Base-by-base conservation (phyloP, 2,797 vertebrate species). In the Rallus crepitans region DNA sequence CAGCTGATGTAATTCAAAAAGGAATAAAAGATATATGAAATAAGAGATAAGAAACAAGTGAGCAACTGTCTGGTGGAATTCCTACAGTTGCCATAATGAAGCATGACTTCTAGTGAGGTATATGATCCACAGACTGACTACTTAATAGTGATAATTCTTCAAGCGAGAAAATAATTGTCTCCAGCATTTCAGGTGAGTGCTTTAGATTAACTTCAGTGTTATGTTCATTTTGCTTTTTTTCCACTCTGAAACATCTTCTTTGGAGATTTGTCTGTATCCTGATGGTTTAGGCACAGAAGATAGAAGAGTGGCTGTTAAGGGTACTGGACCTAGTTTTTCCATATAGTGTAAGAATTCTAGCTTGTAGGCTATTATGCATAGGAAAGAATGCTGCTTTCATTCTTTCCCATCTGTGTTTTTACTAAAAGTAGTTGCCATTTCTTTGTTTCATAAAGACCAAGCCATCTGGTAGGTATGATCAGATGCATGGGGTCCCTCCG, bases 401-500 rank as follows among this genome's bases (percentile, higher is more conserved):
- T 71, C 82, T 82, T 91, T 70, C 35, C 53, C 81, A 13, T 72
- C 70, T 90, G 69, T 57, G 30, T 47, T 93, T 87, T 96, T 59
- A 81, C 12, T 68, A 71, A 83, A 91, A 93, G 42, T 31, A 57
- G 37, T 91, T 86, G 20, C 6, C 1, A 56, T 57, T 91, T 50
- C 72, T 88, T 71, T 83, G 16, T 80, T 91, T 85, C 69, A 57
- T 78, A 86, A 94, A 91, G 82, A 87, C 16, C 33, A 78, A 78
- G 47, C 93, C 95, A 95, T 94, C 91, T 96, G 76, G 57, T 91
- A 78, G 48, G 30, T 57, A 56, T 16, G 65, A 90, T 87, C 60
- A 57, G 69, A 90, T 88, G 35, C 50, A 68, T 37, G 50, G 20
- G 12, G 31, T 56, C 39, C 72, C 61, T 77, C 82, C 66, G 75